Base-by-base conservation (phyloP, 2,797 vertebrate genomes). In the Xiphophorus birchmanni region DNA sequence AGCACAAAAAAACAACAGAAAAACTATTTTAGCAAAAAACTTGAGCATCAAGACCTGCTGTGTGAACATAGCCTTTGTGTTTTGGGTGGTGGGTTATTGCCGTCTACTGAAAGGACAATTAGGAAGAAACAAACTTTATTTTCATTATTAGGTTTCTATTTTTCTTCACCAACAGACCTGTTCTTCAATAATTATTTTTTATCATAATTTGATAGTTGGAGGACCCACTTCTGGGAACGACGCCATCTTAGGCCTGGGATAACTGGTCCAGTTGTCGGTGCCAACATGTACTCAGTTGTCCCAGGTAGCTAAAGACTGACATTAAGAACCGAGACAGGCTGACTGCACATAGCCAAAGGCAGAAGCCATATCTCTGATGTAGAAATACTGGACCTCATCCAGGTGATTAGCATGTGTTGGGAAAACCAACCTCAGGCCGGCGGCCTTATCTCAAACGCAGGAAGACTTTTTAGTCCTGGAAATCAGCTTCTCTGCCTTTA, bases 351-450 rank as follows among this genome's bases (percentile, higher is more conserved):
- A 77, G 76, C 50, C 60, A 73, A 72, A 89, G 78, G 90, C 90
- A 86, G 69, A 81, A 82, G 72, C 82, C 82, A 78, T 84, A 81
- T 76, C 78, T 82, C 87, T 86, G 90, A 91, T 90, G 84, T 45
- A 79, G 76, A 80, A 87, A 90, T 85, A 90, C 89, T 90, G 83
- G 86, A 88, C 85, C 88, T 88, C 89, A 89, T 91, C 89, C 87
- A 48, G 78, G 82, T 90, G 89, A 90, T 91, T 92, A 88, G 82
- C 82, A 88, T 82, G 89, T 87, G 86, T 83, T 83, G 81, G 82
- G 2, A 82, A 84, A 90, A 90, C 37, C 73, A 89, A 92, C 87
- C 87, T 47, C 87, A 77, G 91, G 90, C 80, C 76, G 37, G 80
- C 56, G 78, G 81, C 89, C 85, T 91, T 92, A 93, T 92, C 92